phyloP scores from a whole-genome alignment of 2,888 invertebrate genomes.

The Agrotis puta region DNA sequence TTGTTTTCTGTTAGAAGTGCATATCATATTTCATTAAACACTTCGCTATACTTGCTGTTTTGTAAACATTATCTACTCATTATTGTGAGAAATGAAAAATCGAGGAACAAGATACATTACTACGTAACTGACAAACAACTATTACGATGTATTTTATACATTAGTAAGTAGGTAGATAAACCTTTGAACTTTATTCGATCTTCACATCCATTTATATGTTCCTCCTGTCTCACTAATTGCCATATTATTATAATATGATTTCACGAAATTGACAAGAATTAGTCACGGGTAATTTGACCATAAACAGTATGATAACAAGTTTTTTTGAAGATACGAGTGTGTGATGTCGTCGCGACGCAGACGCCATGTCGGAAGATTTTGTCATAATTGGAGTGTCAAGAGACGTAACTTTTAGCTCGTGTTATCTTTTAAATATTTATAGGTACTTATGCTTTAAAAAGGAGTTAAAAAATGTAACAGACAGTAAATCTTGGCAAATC shows the following conservation, averaged over 20 bases:
- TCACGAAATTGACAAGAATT: slow-evolving; percentile 34
- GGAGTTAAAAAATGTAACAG: too few relatives aligned
- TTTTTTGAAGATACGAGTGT: slow-evolving; percentile 4
- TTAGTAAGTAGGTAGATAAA: background rate
- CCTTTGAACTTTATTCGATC: slow-evolving; percentile 17
- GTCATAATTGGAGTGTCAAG: background rate
- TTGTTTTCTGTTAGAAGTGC: background rate
- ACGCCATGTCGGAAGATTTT: background rate
- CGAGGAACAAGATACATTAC: background rate
- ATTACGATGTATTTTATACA: background rate
- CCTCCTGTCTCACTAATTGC: background rate
- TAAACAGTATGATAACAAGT: slow-evolving; percentile 28
- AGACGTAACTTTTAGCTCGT: background rate
- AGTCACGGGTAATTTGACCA: slow-evolving; percentile 27
- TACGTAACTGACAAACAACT: background rate
- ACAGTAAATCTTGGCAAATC: too few relatives aligned
- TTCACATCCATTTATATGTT: background rate
- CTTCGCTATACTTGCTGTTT: slow-evolving; percentile 13
- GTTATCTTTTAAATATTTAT: too few relatives aligned
- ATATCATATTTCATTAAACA: background rate
- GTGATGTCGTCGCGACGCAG: background rate
- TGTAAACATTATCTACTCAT: slow-evolving; percentile 24
- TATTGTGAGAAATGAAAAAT: background rate
- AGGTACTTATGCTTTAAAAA: background rate
- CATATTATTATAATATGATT: slow-evolving; percentile 23